These are phyloP conservation scores for Sebastes matsubarae DNA, from an alignment of 2,797 vertebrate genomes.

Conservation along the genomic window DNA sequence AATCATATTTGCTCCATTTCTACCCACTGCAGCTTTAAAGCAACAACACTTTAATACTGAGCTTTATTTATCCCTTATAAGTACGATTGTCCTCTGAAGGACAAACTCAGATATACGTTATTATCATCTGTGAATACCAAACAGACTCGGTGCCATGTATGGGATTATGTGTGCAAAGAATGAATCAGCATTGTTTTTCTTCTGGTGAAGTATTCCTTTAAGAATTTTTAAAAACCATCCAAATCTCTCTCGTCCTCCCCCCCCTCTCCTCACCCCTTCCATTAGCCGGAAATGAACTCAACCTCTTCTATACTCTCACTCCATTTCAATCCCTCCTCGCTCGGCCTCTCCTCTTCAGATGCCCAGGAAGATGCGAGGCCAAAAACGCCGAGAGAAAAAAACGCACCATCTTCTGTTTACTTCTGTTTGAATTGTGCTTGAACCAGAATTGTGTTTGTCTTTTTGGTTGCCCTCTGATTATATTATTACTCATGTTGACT, in stretches of 20 bases:
- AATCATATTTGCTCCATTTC: too few species aligned
- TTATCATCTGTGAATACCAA: slow-evolving; percentile 33
- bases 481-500: slow-evolving; percentile 56
- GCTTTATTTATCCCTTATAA: slow-evolving; percentile 30
- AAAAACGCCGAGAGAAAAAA: background rate
- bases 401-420: slow-evolving; percentile 13
- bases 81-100: slow-evolving; percentile 33
- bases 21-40: background rate
- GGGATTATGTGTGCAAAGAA: slow-evolving; percentile 9
- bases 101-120: slow-evolving; percentile 33
- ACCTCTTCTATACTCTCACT: slow-evolving; percentile 18
- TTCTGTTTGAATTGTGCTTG: slow-evolving; percentile 10
- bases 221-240: slow-evolving; percentile 29
- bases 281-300: slow-evolving; percentile 51
- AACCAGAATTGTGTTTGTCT: slow-evolving; percentile 34
- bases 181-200: slow-evolving; percentile 29
- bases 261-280: slow-evolving; percentile 19
- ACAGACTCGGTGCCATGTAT: background rate
- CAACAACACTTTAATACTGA: slow-evolving; percentile 10
- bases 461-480: slow-evolving; percentile 57
- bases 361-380: background rate
- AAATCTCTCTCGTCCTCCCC: slow-evolving; percentile 2
- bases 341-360: background rate
- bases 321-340: background rate
- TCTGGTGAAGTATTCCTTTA: slow-evolving; percentile 23